Evolutionary conservation across 1,140 invertebrate species (phyloP), one percentile per base, ranked within the genome.

Genomic region (Eumeta japonica): DNA sequence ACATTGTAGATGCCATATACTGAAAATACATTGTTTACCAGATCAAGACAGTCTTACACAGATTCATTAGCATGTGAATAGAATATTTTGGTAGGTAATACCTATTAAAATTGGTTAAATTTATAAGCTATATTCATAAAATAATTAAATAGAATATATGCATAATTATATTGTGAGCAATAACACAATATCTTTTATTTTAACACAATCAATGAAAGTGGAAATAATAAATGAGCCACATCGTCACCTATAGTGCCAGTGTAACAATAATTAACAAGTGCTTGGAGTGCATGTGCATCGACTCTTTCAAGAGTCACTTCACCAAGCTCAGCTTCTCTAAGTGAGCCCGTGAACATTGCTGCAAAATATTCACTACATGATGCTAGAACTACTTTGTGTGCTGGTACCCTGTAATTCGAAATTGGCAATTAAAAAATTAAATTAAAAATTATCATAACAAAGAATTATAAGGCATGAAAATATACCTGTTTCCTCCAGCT

Each of bases 351-450:
- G 62, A 97, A 97, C 92, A 96, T 96, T 28, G 91, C 92, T 32
- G 89, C 85, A 79, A 97, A 97, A 73, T 96, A 97, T 75, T 94
- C 90, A 52, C 90, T 94, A 30, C 88, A 89, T 39, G 92, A 89
- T 55, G 89, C 88, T 30, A 96, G 79, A 37, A 96, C 88, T 40
- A 95, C 72, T 61, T 83, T 85, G 52, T 82, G 79, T 35, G 79
- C 79, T 45, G 79, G 71, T 41, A 82, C 77, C 43, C 80, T 82
- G 49, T 3, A 31, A 34, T 10, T 7, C 17, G 27, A 14, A 36
- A n/a, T 34, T 34, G 20, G 27, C 2, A 37, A 46, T 16, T 35
- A 35, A 37, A 38, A 41, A 41, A 33, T 32, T 24, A 38, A n/a
- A 28, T 32, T n/a, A 15, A n/a, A 20, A 43, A 31, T 38, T 27